Conservation (phyloP, 2,113 vertebrate species). For the Bagarius yarrelli region DNA sequence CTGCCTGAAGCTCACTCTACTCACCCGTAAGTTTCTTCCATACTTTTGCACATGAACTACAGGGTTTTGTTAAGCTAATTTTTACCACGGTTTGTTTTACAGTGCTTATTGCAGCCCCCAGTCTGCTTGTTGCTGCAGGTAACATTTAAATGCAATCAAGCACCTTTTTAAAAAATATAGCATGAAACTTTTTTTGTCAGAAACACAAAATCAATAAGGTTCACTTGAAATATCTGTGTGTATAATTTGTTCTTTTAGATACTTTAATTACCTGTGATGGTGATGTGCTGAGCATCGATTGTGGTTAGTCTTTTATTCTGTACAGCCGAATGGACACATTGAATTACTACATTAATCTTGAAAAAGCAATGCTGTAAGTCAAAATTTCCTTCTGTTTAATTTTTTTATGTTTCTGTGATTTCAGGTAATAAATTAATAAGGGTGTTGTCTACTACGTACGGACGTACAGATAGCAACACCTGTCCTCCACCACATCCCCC, state of each 20-base stretch:
- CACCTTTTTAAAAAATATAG: neutral
- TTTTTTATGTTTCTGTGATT: neutral
- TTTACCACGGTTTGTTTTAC: neutral
- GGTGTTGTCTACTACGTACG: slow-evolving; percentile 1
- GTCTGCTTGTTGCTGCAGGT: neutral
- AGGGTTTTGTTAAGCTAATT: too few relatives aligned
- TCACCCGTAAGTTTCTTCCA: slow-evolving; percentile 28
- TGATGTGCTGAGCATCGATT: neutral
- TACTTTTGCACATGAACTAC: neutral
- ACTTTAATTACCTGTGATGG: slow-evolving; percentile 10
- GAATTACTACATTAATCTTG: too few relatives aligned
- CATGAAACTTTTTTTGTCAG: neutral
- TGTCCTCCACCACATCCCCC: neutral
- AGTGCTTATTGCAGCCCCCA: neutral
- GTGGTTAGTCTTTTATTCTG: slow-evolving; percentile 1
- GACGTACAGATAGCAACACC: neutral
- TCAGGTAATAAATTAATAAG: slow-evolving; percentile 26
- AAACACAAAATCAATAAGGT: neutral
- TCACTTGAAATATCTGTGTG: neutral
- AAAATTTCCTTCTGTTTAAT: too few relatives aligned
- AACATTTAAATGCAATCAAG: neutral
- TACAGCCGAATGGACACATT: too few relatives aligned
- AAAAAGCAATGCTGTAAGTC: too few relatives aligned
- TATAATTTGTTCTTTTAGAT: neutral
- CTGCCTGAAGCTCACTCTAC: slow-evolving; percentile 10